Base-by-base conservation (phyloP, 2,797 vertebrate species). In the Sebastes jordani region DNA sequence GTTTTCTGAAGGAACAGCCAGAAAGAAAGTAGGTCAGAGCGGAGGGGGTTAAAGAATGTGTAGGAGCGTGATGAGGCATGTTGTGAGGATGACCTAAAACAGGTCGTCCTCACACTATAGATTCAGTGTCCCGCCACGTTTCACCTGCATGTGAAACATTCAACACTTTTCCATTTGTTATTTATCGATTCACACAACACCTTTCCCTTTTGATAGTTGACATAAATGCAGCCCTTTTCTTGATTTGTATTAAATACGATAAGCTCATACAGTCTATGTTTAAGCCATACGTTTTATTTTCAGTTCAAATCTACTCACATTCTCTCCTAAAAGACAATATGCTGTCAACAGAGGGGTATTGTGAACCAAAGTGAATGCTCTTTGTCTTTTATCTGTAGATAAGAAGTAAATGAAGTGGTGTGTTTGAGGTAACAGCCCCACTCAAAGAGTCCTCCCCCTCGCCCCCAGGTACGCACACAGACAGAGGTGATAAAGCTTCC, bases 381-480 rank as follows among this genome's bases (percentile, higher is more conserved):
- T 6, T 8, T n/a, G 8, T 59, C 34, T 56, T 73, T 71, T 74
- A 38, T 58, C 62, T 83, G 0, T 3, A 69, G 67, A 78, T 78
- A 78, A 86, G 66, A 49, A 61, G 61, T 11, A 16, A 6, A 5
- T 52, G 49, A 68, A 18, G n/a, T 29, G 14, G 4, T 4, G 9
- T 36, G 7, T 63, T 66, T 71, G 1, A 6, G n/a, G 25, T 4
- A 16, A 11, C 20, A 13, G 16, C 70, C 63, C 71, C 73, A 62
- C 77, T 74, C 22, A 6, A 1, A 30, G n/a, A 49, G 20, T 29
- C 14, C 0, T 11, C 25, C 4, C 27, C 7, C 59, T 78, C 30
- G 29, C 78, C 80, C 81, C 36, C 80, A 34, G 8, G n/a, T 56
- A 34, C 22, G 32, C 68, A 65, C 63, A 34, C 74, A 63, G 2